These are phyloP conservation scores for Pseudomyrmex sp. DNA, from an alignment of 1,140 invertebrate genomes.

Conservation along the genomic window DNA sequence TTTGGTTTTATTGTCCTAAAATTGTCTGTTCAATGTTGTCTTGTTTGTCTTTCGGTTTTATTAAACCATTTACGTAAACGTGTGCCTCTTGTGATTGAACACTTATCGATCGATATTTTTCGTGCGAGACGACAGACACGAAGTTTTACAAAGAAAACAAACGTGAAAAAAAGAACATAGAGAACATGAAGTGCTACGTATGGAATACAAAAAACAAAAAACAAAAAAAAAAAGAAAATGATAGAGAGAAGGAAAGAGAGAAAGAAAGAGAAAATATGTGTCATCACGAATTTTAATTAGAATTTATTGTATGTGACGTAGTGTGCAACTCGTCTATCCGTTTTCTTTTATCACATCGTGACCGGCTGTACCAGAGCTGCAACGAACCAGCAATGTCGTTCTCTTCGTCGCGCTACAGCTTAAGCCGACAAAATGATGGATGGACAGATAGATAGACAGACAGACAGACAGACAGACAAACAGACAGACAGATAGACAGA, in stretches of 20 bases:
- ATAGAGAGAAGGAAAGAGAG: conserved; percentile 48
- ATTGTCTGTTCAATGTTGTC: conserved; percentile 29
- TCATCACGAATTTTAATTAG: conserved; percentile 37
- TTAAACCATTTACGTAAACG: conserved; percentile 39
- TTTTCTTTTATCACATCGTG: conserved; percentile 30
- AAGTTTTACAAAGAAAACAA: conserved; percentile 52
- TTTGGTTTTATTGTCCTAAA: conserved; percentile 50
- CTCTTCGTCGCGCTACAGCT: conserved; percentile 37
- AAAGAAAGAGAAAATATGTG: conserved; percentile 65
- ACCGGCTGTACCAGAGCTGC: conserved; percentile 43
- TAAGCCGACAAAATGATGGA: conserved; percentile 33
- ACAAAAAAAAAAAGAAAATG: conserved; percentile 37
- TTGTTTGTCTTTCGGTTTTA: neutral
- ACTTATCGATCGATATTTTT: conserved; percentile 44
- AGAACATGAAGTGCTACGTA: conserved; percentile 35
- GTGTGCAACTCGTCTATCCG: conserved; percentile 47
- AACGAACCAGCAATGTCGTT: conserved; percentile 45
- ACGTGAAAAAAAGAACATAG: conserved; percentile 48
- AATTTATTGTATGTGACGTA: conserved; percentile 22
- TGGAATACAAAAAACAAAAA: conserved; percentile 50
- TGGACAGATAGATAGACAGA: conserved; percentile 1
- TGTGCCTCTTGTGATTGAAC: conserved; percentile 51
- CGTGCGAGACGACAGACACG: conserved; percentile 44
- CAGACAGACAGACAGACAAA: neutral
- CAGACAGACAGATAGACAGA: conserved; percentile 2